phyloP scores from a whole-genome alignment of 92 coral and sea anemone genomes.

The Palythoa heliodiscus region DNA sequence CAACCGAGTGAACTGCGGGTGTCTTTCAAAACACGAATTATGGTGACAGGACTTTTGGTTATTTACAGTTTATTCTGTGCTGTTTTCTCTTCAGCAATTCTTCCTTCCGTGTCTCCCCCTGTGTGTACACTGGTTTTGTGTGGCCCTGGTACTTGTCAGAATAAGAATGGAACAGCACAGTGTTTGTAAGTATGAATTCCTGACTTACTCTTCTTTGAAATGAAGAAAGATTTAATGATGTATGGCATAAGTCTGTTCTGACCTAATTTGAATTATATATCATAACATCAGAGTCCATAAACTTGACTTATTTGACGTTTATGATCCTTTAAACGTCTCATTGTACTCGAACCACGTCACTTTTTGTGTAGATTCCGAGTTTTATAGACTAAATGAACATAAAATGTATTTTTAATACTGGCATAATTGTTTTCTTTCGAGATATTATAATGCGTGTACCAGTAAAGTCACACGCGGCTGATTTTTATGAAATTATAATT shows the following conservation, averaged over 20 bases:
- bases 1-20: too few species aligned
- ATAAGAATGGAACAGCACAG: constrained; percentile 62
- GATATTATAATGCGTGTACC: not conserved
- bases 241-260: not conserved
- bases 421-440: not conserved
- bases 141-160: constrained; percentile 79
- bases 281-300: not conserved
- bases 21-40: not conserved
- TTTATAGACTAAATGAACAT: too few species aligned
- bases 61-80: not conserved
- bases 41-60: not conserved
- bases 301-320: not conserved
- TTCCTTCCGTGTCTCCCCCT: constrained; percentile 64
- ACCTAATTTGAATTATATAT: not conserved
- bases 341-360: not conserved
- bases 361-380: not conserved
- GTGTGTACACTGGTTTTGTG: constrained; percentile 83
- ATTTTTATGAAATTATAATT: not conserved
- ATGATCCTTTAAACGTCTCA: not conserved
- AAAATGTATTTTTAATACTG: too few species aligned
- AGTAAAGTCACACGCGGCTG: not conserved
- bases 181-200: constrained; percentile 75
- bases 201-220: not conserved
- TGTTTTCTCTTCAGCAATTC: constrained; percentile 49
- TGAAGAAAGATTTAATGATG: not conserved